Evolutionary conservation across 2,888 invertebrate species (phyloP).

Genomic region (Drosophila colorata): DNA sequence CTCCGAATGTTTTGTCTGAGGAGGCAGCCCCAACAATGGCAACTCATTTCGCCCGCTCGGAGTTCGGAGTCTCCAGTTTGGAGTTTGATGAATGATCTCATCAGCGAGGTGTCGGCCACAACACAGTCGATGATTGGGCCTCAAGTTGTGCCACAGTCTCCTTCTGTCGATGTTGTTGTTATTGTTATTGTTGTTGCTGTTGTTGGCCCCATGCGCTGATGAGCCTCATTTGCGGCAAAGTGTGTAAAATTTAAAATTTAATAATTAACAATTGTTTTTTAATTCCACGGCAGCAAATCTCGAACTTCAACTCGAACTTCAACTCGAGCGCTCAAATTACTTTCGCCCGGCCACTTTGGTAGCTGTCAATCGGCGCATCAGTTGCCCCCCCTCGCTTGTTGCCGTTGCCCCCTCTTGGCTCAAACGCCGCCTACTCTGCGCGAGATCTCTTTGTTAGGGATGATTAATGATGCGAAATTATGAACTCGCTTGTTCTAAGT

Average conservation of each 20-base stretch:
- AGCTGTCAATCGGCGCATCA: constrained; percentile 61
- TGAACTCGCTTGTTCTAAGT: constrained; percentile 81
- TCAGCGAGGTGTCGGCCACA: constrained; percentile 81
- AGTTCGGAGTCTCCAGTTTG: constrained; percentile 21
- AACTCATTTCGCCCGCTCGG: constrained; percentile 79
- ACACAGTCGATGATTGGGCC: constrained; percentile 68
- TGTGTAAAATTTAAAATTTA: constrained; percentile 75
- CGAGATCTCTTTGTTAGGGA: constrained; percentile 60
- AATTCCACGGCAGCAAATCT: constrained; percentile 63
- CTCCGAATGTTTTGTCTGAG: constrained; percentile 44
- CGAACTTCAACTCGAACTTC: constrained; percentile 31
- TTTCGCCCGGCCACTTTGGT: constrained; percentile 66
- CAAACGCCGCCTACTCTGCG: constrained; percentile 11
- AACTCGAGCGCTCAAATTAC: constrained; percentile 60
- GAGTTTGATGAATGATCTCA: constrained; percentile 83
- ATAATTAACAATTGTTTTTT: constrained; percentile 80
- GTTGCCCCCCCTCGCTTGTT: constrained; percentile 23
- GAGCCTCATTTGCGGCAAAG: constrained; percentile 67
- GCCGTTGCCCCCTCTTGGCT: background rate
- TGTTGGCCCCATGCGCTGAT: constrained; percentile 48
- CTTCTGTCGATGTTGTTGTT: background rate
- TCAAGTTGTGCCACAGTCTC: constrained; percentile 25
- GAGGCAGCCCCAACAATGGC: constrained; percentile 70
- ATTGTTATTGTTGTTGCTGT: background rate
- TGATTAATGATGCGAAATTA: constrained; percentile 83